These are phyloP conservation scores for Bellardia pandia DNA, from an alignment of 2,888 invertebrate genomes.

Conservation along the genomic window DNA sequence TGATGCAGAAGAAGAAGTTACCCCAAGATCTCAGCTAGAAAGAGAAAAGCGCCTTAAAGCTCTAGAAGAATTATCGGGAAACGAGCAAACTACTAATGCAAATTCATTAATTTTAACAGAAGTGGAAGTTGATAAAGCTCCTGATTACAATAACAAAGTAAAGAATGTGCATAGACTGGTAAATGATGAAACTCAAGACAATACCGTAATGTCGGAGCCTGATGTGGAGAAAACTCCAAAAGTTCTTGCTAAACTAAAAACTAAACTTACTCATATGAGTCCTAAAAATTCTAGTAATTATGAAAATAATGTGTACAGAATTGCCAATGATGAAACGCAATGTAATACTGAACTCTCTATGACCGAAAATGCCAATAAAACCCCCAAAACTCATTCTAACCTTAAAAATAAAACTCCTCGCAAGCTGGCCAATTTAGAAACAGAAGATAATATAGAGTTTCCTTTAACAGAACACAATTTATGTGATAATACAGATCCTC, in stretches of 20 bases:
- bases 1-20: conserved; percentile 49
- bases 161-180: conserved; percentile 17
- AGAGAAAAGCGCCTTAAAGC: conserved; percentile 27
- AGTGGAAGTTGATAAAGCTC: conserved; percentile 40
- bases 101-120: background rate
- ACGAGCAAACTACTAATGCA: background rate
- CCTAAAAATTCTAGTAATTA: background rate
- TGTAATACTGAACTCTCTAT: conserved; percentile 43
- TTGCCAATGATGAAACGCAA: conserved; percentile 56
- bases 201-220: conserved; percentile 21
- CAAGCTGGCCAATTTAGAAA: conserved; percentile 2
- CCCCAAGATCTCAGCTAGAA: conserved; percentile 26
- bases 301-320: background rate
- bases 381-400: conserved; percentile 23
- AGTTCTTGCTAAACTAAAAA: background rate
- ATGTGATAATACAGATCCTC: background rate
- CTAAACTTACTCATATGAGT: background rate
- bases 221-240: background rate
- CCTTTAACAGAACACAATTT: background rate
- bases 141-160: background rate
- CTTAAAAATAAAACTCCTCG: background rate
- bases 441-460: background rate
- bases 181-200: conserved; percentile 56
- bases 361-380: background rate
- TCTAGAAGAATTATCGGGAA: background rate